A percentile compares a stretch with the other conserved stretches of the same genome.
Conservation (phyloP, 2,113 vertebrate species). For the Platichthys flesus region DNA sequence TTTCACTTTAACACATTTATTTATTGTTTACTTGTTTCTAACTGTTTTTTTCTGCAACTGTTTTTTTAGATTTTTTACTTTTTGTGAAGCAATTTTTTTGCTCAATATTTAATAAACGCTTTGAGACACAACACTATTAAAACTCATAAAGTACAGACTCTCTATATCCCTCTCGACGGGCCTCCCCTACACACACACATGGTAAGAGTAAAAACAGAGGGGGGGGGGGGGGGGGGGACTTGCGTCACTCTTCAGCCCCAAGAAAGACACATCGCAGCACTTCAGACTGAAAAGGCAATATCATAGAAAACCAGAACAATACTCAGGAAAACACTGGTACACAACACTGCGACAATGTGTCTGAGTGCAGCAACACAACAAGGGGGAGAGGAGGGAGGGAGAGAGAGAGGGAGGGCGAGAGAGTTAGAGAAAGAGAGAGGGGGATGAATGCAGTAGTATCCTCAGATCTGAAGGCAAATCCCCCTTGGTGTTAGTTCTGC, state of each 20-base stretch:
- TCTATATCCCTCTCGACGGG: no score
- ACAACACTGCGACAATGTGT: constrained; percentile 60
- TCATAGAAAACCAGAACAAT: constrained; percentile 61
- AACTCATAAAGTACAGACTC: no score
- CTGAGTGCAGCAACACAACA: constrained; percentile 56
- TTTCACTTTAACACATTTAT: no score
- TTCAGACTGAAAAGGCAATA: constrained; percentile 43
- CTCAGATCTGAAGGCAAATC: constrained; percentile 79
- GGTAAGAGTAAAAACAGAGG: constrained; percentile 13
- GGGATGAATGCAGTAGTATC: constrained; percentile 63
- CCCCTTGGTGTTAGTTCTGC: constrained; percentile 79
- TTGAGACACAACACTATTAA: no score
- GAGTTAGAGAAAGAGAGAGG: constrained; percentile 28
- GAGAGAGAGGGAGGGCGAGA: not conserved
- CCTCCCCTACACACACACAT: not conserved
- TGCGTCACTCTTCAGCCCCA: not conserved
- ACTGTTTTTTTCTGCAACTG: no score
- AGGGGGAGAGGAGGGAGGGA: constrained; percentile 8
- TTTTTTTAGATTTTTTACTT: no score
- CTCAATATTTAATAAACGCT: no score
- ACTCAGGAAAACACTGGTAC: constrained; percentile 49
- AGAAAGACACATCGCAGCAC: constrained; percentile 44
- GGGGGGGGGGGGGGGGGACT: not conserved
- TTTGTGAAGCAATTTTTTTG: no score
- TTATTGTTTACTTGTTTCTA: no score